Evolutionary conservation across 1,140 invertebrate genomes (phyloP).

Genomic region (Hormaphis cornu): DNA sequence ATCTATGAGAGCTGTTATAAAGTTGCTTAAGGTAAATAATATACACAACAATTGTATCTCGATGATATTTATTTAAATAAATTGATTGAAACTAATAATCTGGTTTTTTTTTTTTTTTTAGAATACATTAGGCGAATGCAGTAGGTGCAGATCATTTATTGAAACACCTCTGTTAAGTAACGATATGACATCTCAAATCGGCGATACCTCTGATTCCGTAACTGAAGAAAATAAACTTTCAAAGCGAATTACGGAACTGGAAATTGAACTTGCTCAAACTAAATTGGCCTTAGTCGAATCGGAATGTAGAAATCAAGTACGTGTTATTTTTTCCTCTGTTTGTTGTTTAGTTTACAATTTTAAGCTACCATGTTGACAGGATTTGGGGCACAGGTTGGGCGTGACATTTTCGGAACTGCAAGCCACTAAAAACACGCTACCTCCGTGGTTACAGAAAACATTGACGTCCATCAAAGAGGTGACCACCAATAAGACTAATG

Average conservation of each 20-base stretch:
- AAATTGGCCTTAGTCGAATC: conserved; percentile 95
- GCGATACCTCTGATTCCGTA: not conserved
- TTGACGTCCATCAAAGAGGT: conserved; percentile 62
- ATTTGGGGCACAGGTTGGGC: conserved; percentile 84
- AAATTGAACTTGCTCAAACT: conserved; percentile 89
- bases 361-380: conserved; percentile 46
- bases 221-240: conserved; percentile 39
- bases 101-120: conserved; percentile 29
- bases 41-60: not conserved
- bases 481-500: conserved; percentile 39
- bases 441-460: conserved; percentile 84
- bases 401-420: conserved; percentile 72
- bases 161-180: conserved; percentile 35
- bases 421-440: conserved; percentile 62
- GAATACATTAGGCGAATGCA: conserved; percentile 36
- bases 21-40: conserved; percentile 23
- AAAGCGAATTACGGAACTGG: conserved; percentile 76
- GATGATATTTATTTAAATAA: not conserved
- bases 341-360: not conserved
- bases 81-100: not conserved
- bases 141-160: conserved; percentile 33
- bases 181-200: not conserved
- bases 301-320: conserved; percentile 88
- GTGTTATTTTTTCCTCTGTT: not conserved
- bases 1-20: conserved; percentile 20